phyloP scores from a whole-genome alignment of 2,888 invertebrate genomes.

The Asteroscopus sphinx region DNA sequence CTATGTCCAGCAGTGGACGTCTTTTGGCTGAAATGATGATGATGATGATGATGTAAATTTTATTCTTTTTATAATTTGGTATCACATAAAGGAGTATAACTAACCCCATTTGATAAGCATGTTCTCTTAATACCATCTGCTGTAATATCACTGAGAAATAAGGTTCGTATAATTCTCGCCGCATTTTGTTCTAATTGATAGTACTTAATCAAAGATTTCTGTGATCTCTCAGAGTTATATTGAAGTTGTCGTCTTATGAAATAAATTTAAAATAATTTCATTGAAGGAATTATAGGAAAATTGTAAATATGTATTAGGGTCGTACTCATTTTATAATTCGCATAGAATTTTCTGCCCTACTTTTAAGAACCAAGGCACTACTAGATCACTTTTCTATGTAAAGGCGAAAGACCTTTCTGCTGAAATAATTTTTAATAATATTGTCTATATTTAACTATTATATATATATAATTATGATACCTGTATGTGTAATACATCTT shows the following conservation, averaged over 20 bases:
- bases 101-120: background rate
- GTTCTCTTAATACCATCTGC: background rate
- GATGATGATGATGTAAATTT: too few relatives aligned
- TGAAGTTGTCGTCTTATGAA: slow-evolving; percentile 9
- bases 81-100: too few relatives aligned
- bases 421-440: too few relatives aligned
- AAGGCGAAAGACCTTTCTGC: too few relatives aligned
- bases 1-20: too few relatives aligned
- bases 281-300: slow-evolving; percentile 6
- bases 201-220: slow-evolving; percentile 31
- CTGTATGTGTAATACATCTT: too few relatives aligned
- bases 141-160: slow-evolving; percentile 21
- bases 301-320: slow-evolving; percentile 5
- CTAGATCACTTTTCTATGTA: background rate
- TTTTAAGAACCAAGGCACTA: background rate
- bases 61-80: too few relatives aligned
- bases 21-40: too few relatives aligned
- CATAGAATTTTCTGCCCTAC: too few relatives aligned
- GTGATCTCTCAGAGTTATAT: slow-evolving; percentile 31
- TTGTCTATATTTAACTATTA: too few relatives aligned
- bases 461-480: too few relatives aligned
- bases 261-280: slow-evolving; percentile 23
- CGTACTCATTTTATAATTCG: background rate
- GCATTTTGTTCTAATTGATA: slow-evolving; percentile 37
- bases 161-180: slow-evolving; percentile 14